A percentile compares a stretch with the other conserved stretches of the same genome.
Conservation (phyloP, 1,140 invertebrate species). For the roundworm (Caenorhabditis elegans) region WBcel235 BX284603.4:3801501-3802000, state of each 20-base stretch:
- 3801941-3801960: no score
- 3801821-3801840: constrained; percentile 27
- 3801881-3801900: constrained; percentile 21
- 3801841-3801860: neutral
- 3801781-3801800: neutral
- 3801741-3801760: constrained; percentile 19
- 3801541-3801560: neutral
- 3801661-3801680: neutral
- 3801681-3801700: neutral
- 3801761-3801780: constrained; percentile 20
- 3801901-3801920: constrained; percentile 26
- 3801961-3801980: no score
- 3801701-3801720: constrained; percentile 25
- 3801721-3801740: constrained; percentile 16
- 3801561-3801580: constrained; percentile 23
- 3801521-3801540: neutral
- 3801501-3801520: neutral
- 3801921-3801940: neutral
- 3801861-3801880: constrained; percentile 29
- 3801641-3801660: neutral
- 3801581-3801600: neutral
- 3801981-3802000: no score
- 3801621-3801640: neutral
- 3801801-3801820: constrained; percentile 18
- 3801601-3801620: constrained; percentile 32